These are phyloP conservation scores for Plagodis dolabraria DNA, from an alignment of 2,888 invertebrate species.

Conservation along the genomic window DNA sequence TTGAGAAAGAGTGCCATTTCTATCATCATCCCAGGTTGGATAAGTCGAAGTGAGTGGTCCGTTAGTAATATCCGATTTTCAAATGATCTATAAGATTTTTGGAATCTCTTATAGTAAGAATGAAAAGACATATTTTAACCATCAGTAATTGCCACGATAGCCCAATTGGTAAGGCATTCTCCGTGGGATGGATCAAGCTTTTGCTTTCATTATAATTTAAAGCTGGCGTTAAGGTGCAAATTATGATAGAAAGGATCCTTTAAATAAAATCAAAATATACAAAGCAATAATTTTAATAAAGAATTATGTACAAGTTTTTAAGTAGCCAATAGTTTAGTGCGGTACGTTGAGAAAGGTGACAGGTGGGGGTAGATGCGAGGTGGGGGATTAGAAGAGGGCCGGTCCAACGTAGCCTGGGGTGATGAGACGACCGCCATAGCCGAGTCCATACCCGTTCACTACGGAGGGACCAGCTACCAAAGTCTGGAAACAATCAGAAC, in stretches of 20 bases:
- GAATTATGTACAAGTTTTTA: slow-evolving; percentile 38
- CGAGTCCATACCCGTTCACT: slow-evolving; percentile 50
- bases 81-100: no score
- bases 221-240: no score
- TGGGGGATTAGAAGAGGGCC: slow-evolving; percentile 41
- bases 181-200: no score
- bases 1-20: no score
- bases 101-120: no score
- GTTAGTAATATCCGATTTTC: no score
- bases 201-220: no score
- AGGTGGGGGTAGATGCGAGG: background rate
- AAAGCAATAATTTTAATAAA: slow-evolving; percentile 41
- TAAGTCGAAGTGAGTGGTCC: no score
- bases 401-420: slow-evolving; percentile 62
- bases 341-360: slow-evolving; percentile 25
- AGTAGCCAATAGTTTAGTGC: slow-evolving; percentile 33
- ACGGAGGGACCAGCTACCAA: slow-evolving; percentile 76
- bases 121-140: no score
- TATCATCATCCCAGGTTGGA: no score
- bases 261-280: slow-evolving; percentile 2
- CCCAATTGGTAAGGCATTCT: no score
- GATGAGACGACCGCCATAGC: slow-evolving; percentile 47
- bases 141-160: no score
- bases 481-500: slow-evolving; percentile 53
- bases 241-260: slow-evolving; percentile 1